Conservation (phyloP, 2,888 invertebrate species). For the Syritta pipiens region DNA sequence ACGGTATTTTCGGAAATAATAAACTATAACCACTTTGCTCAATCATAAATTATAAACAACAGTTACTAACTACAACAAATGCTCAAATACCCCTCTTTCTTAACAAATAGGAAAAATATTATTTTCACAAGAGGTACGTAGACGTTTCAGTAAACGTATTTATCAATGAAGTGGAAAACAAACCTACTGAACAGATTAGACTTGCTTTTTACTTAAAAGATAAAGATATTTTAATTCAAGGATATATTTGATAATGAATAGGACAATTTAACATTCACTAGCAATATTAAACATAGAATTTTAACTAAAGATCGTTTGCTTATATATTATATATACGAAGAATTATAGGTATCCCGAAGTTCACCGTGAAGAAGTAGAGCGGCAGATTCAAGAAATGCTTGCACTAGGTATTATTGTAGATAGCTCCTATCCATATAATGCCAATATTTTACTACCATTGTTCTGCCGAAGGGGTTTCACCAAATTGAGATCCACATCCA, state of each 20-base stretch:
- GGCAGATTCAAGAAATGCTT: constrained; percentile 46
- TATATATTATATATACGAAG: constrained; percentile 41
- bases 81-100: constrained; percentile 11
- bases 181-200: too few relatives aligned
- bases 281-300: constrained; percentile 19
- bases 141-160: background rate
- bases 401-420: too few relatives aligned
- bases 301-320: constrained; percentile 31
- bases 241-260: constrained; percentile 7
- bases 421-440: too few relatives aligned
- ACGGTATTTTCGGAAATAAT: constrained; percentile 30
- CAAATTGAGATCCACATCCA: too few relatives aligned
- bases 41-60: constrained; percentile 7
- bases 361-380: constrained; percentile 46
- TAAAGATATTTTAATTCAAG: background rate
- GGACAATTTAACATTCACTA: constrained; percentile 12
- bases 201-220: too few relatives aligned
- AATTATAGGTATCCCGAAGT: constrained; percentile 55
- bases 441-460: too few relatives aligned
- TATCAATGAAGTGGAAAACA: background rate
- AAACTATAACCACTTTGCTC: background rate
- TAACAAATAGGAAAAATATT: constrained; percentile 4
- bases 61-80: background rate
- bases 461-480: too few relatives aligned
- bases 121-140: background rate